phyloP scores from a whole-genome alignment of 2,113 vertebrate species.

The Chrysemys picta region DNA sequence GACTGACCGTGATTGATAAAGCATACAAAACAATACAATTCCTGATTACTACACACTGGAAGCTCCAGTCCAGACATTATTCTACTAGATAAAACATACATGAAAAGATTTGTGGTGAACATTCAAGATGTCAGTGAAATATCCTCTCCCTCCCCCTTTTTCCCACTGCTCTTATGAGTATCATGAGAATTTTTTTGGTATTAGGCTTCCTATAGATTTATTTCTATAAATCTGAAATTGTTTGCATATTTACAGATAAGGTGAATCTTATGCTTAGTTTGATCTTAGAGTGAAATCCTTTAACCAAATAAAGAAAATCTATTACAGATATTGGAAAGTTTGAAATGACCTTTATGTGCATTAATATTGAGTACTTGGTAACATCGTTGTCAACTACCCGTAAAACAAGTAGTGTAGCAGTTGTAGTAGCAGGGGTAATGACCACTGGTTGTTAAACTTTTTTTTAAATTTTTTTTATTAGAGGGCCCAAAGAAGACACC shows the following conservation, averaged over 20 bases:
- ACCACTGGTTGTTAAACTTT: neutral
- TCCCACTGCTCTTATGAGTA: neutral
- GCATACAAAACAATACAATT: accelerated
- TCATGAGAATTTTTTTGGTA: neutral
- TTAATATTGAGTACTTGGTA: neutral
- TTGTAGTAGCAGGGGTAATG: neutral
- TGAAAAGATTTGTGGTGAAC: neutral
- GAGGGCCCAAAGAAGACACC: neutral
- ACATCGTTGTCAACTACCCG: neutral
- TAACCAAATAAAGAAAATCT: neutral
- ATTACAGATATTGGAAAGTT: neutral
- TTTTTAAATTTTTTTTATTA: constrained; percentile 52
- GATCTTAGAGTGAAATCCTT: neutral
- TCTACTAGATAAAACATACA: neutral
- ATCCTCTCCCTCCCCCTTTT: neutral
- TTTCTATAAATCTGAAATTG: neutral
- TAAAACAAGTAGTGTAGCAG: neutral
- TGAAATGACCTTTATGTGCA: neutral
- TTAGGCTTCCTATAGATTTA: neutral
- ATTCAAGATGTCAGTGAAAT: neutral
- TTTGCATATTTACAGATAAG: neutral
- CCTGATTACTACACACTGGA: neutral
- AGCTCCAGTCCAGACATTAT: neutral
- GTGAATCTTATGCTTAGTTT: neutral
- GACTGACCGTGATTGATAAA: neutral